These are phyloP conservation scores for Geococcyx californianus DNA, from an alignment of 2,113 vertebrate genomes.

Conservation along the genomic window DNA sequence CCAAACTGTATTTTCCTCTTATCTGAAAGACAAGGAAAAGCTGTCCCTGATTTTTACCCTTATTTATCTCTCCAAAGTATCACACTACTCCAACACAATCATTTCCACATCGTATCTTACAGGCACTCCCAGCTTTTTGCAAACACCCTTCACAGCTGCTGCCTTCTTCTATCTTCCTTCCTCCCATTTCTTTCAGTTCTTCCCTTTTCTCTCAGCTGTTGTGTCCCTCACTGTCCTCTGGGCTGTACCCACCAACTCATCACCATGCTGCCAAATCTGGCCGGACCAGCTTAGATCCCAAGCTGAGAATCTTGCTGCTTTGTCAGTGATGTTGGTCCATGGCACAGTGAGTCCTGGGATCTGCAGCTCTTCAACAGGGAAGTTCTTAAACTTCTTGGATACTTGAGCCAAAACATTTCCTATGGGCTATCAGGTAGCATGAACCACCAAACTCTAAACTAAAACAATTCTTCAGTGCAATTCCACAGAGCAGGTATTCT, in stretches of 20 bases:
- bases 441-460: not conserved
- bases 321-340: not conserved
- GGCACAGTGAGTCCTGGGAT: not conserved
- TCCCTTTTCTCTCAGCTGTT: not conserved
- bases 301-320: not conserved
- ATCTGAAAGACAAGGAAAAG: not conserved
- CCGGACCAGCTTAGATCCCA: not conserved
- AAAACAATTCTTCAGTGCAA: not conserved
- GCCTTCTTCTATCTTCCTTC: not conserved
- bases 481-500: not conserved
- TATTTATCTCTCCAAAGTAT: not conserved
- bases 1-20: not conserved
- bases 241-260: not conserved
- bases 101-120: not conserved
- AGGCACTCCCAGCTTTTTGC: not conserved
- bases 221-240: not conserved
- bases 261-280: not conserved
- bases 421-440: not conserved
- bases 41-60: not conserved
- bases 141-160: not conserved
- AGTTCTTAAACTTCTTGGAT: not conserved
- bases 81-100: not conserved
- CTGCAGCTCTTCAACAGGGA: not conserved
- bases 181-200: not conserved
- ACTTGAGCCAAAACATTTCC: not conserved